Conservation (phyloP, 2,113 vertebrate species). For the Nothoprocta pentlandii region DNA sequence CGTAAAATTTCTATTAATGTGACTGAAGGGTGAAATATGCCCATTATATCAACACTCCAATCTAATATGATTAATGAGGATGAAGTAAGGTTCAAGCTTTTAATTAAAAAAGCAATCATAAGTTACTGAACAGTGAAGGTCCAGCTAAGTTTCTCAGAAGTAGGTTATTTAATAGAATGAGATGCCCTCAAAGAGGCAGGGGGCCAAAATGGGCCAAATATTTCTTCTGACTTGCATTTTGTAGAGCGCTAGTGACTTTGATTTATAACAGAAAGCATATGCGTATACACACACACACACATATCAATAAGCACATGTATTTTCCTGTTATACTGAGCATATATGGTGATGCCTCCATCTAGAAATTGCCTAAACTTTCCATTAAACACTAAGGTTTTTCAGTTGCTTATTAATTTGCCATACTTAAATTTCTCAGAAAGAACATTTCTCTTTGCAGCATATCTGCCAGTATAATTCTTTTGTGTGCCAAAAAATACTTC, state of each 20-base stretch:
- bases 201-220: conserved; percentile 25
- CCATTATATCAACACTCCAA: conserved; percentile 7
- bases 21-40: neutral
- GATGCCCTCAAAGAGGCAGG: neutral
- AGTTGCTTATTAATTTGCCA: neutral
- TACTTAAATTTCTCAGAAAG: neutral
- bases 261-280: neutral
- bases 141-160: conserved; percentile 44
- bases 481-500: accelerated
- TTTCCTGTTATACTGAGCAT: neutral
- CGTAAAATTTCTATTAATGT: neutral
- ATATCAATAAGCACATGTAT: neutral
- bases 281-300: neutral
- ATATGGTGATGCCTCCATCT: neutral
- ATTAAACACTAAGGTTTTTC: neutral
- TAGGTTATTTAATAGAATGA: conserved; percentile 46
- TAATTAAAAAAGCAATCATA: conserved; percentile 64
- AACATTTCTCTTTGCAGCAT: neutral
- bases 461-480: neutral
- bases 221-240: neutral
- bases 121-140: conserved; percentile 41
- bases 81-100: conserved; percentile 41
- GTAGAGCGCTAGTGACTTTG: neutral
- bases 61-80: conserved; percentile 59
- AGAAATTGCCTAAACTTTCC: neutral